Percentiles rank a stretch among this genome's conserved stretches.
phyloP scores from a whole-genome alignment of 2,113 vertebrate species.

The Chinchilla lanigera region DNA sequence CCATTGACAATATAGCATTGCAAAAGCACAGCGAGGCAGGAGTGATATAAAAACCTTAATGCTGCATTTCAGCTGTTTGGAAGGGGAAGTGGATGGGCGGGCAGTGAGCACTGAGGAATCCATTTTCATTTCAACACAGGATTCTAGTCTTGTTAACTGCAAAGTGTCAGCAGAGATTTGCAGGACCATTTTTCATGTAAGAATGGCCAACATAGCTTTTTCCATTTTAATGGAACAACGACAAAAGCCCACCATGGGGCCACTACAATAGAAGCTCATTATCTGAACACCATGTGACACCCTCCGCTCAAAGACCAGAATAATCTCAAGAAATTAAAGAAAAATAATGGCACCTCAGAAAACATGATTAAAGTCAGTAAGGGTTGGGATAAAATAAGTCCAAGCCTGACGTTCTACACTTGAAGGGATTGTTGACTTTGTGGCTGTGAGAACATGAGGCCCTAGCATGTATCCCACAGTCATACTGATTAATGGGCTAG shows the following conservation, averaged over 20 bases:
- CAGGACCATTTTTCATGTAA: constrained; percentile 39
- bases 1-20: neutral
- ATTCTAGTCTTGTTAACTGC: neutral
- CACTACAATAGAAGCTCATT: constrained; percentile 42
- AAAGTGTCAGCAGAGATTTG: neutral
- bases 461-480: neutral
- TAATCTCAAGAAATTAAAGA: constrained; percentile 18
- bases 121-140: neutral
- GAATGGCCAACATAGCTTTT: neutral
- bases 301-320: neutral
- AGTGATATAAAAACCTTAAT: neutral
- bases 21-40: neutral
- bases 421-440: constrained; percentile 16
- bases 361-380: neutral
- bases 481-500: constrained; percentile 57
- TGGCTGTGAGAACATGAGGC: neutral
- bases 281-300: neutral
- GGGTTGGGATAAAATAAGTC: neutral
- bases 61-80: neutral
- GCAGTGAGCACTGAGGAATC: neutral
- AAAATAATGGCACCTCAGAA: neutral
- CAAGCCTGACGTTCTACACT: neutral
- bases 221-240: constrained; percentile 3
- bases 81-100: neutral
- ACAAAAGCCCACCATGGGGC: neutral